Evolutionary conservation across 2,113 vertebrate species (phyloP), one percentile per base, ranked within the genome.

Genomic region (Rhinichthys klamathensis): DNA sequence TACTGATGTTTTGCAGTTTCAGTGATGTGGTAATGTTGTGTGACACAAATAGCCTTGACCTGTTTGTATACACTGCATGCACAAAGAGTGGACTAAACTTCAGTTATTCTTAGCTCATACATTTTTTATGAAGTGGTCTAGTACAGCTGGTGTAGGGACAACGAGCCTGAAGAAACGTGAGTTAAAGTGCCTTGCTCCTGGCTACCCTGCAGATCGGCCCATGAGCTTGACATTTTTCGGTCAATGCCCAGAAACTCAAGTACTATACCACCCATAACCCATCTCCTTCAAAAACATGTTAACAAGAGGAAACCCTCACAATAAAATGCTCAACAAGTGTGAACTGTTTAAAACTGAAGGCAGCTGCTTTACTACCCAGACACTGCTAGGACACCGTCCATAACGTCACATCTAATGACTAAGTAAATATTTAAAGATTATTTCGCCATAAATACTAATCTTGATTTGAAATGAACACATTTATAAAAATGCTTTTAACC

Each of bases 401-500:
- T 73, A 27, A 46, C 0, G 2, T 46, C 41, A 46, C 0, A 3
- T 25, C 70, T 27, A 73, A 46, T 46, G 41, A 73, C 4, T 4
- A 46, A 73, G 11, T 15, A 2, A 73, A 73, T 7, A 25, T 73
- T 46, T 25, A 15, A 46, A 73, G 21, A 46, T 25, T 15, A 16
- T 73, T 46, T 27, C 4, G 8, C 1, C 23, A 25, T 25, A 44
- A 46, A 46, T n/a, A 10, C 10, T 21, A 12, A 46, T 73, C 38
- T 2, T 73, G 2, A 73, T 25, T 73, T 41, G 23, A 44, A 73
- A 25, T 44, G 1, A 15, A 46, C 5, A 10, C 12, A n/a, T 73
- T 25, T 25, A 46, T 73, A 23, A 25, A n/a, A 73, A 23, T 27
- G 12, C 67, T 73, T 73, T 73, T 73, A 73, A 73, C 41, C 70